Evolutionary conservation across 2,113 vertebrate species (phyloP).

Genomic region (Galemys pyrenaicus): DNA sequence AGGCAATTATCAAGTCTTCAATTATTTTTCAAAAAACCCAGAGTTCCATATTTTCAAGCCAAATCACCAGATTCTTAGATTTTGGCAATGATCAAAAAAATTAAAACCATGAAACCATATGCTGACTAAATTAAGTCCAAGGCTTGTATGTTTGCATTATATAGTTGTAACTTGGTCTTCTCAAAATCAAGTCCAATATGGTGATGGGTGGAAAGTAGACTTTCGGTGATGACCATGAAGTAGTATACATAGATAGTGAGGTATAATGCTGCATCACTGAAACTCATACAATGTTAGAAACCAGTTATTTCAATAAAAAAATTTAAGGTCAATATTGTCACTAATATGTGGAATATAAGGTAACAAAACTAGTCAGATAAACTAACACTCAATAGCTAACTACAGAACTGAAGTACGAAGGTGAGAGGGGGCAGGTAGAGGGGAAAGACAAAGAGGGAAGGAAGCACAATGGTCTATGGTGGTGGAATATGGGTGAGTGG

Average conservation of each 20-base stretch:
- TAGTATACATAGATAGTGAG: background rate
- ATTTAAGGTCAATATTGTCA: too few relatives aligned
- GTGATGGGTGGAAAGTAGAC: background rate
- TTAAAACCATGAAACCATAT: slow-evolving; percentile 7
- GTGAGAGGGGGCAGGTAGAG: too few relatives aligned
- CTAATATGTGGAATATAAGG: too few relatives aligned
- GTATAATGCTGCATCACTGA: background rate
- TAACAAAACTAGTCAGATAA: too few relatives aligned
- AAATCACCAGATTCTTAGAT: slow-evolving; percentile 2
- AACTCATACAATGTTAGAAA: background rate
- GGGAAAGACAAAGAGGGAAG: too few relatives aligned
- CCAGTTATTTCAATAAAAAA: too few relatives aligned
- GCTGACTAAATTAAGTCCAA: background rate
- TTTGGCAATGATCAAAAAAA: background rate
- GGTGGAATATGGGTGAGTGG: too few relatives aligned
- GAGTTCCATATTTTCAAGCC: slow-evolving; percentile 10
- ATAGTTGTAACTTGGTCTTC: background rate
- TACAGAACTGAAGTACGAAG: too few relatives aligned
- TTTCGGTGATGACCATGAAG: background rate
- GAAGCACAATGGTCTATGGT: too few relatives aligned
- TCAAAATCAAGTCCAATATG: background rate
- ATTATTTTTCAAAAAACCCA: background rate
- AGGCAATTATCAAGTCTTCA: background rate
- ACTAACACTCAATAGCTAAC: too few relatives aligned
- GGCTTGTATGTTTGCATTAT: background rate